Conservation (phyloP, 2,888 invertebrate species). For the Nymphalis polychloros region DNA sequence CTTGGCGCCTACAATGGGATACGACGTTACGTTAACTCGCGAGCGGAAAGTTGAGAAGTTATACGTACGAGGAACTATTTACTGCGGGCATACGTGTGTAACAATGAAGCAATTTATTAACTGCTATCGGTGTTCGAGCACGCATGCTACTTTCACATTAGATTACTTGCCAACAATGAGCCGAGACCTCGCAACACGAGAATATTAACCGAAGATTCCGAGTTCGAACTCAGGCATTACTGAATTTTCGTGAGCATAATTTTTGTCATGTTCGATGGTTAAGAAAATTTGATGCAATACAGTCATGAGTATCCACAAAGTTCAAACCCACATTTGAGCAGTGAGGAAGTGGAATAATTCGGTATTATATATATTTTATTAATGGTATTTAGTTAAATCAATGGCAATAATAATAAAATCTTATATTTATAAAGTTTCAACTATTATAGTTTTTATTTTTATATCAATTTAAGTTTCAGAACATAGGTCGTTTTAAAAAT, state of each 20-base stretch:
- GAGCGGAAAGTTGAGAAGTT: conserved; percentile 72
- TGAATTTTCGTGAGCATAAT: too few relatives aligned
- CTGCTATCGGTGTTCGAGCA: conserved; percentile 62
- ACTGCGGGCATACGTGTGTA: conserved; percentile 68
- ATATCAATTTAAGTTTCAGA: conserved; percentile 63
- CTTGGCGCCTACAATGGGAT: conserved; percentile 54
- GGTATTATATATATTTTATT: too few relatives aligned
- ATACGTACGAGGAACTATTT: conserved; percentile 73
- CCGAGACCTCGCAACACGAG: too few relatives aligned
- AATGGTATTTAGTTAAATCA: conserved; percentile 30
- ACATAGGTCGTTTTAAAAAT: conserved; percentile 53
- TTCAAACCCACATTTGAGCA: too few relatives aligned
- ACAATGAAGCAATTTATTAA: conserved; percentile 77
- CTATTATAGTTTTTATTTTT: conserved; percentile 70
- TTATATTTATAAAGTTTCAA: conserved; percentile 44
- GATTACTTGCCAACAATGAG: too few relatives aligned
- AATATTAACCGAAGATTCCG: too few relatives aligned
- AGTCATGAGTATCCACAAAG: too few relatives aligned
- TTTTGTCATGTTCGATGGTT: too few relatives aligned
- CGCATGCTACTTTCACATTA: conserved; percentile 31
- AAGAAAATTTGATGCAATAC: too few relatives aligned
- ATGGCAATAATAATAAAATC: conserved; percentile 32
- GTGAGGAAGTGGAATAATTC: too few relatives aligned
- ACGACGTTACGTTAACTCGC: conserved; percentile 63
- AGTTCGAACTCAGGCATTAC: too few relatives aligned